These are phyloP conservation scores for Neodiprion pinetum DNA, from an alignment of 1,140 invertebrate species.

Conservation along the genomic window DNA sequence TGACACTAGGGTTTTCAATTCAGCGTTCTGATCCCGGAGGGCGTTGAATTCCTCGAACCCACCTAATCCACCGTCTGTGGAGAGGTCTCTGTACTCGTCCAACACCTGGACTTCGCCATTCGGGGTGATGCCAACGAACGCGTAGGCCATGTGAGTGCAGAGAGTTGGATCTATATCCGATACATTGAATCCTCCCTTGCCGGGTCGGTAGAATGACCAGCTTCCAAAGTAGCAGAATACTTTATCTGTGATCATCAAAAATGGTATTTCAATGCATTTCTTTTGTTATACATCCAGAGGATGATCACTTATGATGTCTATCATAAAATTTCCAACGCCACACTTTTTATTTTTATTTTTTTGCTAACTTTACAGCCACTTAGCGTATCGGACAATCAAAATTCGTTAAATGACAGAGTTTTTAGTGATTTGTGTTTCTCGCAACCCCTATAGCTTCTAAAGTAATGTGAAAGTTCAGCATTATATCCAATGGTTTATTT, in stretches of 20 bases:
- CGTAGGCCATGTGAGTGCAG: conserved; percentile 77
- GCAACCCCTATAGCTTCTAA: too few species aligned
- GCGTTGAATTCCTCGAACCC: conserved; percentile 14
- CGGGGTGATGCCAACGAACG: conserved; percentile 68
- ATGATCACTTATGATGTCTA: too few species aligned
- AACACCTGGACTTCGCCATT: conserved; percentile 30
- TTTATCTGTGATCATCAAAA: conserved; percentile 52
- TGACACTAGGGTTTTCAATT: conserved; percentile 4
- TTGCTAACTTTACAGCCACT: too few species aligned
- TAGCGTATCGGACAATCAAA: too few species aligned
- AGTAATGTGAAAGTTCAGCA: too few species aligned
- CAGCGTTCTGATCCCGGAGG: not conserved
- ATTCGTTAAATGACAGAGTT: too few species aligned
- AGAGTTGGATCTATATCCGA: conserved; percentile 72
- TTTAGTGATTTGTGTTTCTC: too few species aligned
- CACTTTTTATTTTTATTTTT: too few species aligned
- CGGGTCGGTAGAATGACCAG: conserved; percentile 75
- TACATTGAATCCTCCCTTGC: conserved; percentile 70
- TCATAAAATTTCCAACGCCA: too few species aligned
- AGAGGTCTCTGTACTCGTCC: conserved; percentile 59
- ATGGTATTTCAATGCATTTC: conserved; percentile 7
- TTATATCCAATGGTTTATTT: too few species aligned
- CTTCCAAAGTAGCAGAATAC: conserved; percentile 77
- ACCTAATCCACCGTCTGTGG: conserved; percentile 11
- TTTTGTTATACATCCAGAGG: too few species aligned